Conservation (phyloP, 2,888 invertebrate species). For the Romanomermis culicivorax region DNA sequence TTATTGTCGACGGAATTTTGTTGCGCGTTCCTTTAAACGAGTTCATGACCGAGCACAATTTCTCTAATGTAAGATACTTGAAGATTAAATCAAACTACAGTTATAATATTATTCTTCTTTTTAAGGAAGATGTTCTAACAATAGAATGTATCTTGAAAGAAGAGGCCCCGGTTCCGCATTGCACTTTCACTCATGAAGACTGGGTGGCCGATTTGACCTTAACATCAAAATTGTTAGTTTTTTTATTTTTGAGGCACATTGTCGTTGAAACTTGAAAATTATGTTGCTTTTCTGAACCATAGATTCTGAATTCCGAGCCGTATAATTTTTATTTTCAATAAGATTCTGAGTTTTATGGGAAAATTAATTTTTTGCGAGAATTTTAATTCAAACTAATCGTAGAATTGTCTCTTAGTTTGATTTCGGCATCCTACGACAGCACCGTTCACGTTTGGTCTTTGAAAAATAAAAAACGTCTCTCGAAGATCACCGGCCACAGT, state of each 20-base stretch:
- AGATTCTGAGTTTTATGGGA: no score
- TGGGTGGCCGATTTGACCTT: slow-evolving; percentile 6
- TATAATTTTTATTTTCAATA: no score
- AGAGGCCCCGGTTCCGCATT: background rate
- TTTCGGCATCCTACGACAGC: slow-evolving; percentile 4
- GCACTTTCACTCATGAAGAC: slow-evolving; percentile 6
- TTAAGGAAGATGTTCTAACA: slow-evolving; percentile 3
- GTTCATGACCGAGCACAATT: background rate
- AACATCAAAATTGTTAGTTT: slow-evolving; percentile 15
- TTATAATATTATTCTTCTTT: background rate
- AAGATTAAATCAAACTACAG: no score
- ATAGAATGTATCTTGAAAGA: slow-evolving; percentile 4
- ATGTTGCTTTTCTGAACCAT: no score
- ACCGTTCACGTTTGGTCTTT: slow-evolving; percentile 16
- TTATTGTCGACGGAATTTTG: background rate
- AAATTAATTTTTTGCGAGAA: no score
- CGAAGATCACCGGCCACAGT: background rate
- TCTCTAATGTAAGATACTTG: background rate
- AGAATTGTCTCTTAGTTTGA: background rate
- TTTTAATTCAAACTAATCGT: no score
- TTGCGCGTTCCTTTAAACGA: background rate
- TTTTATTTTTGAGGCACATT: background rate
- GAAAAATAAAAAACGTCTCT: slow-evolving; percentile 4
- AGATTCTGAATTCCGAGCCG: no score
- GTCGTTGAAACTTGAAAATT: no score